Base-by-base conservation (phyloP, 2,888 invertebrate species). In the Tinea pellionella region DNA sequence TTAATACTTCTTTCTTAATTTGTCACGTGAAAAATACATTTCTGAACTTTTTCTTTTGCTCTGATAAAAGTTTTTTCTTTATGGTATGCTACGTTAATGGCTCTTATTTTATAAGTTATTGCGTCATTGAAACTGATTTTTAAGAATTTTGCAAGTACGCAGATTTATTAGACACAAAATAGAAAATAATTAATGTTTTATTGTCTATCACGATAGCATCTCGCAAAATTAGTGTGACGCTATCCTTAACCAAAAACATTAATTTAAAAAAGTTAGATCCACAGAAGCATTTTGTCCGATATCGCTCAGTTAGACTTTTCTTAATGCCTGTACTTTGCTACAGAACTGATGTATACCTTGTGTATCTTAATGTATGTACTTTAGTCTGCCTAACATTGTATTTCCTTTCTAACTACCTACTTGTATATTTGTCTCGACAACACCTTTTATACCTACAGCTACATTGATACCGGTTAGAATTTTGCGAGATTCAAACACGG, bases 1-100 rank as follows among this genome's bases (percentile, higher is more conserved):
- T 63, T 63, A 61, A 66, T 66, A 67, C 68, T 70, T 72, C 69
- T 69, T 71, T 73, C 75, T 75, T 76, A 80, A 80, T 80, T 80
- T 79, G 78, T 78, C 79, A 71, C 74, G 70, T 61, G 64, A 63
- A 63, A 63, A 63, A 63, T 61, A 59, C 63, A 63, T 63, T 61
- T 63, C 59, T 30, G 37, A 74, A 73, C 68, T 73, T 74, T 71
- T 24, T 68, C 63, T 64, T 67, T 64, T 65, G 64, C 57, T 57
- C 57, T 71, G 74, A 78, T 75, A 75, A 73, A 75, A 74, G 64
- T 75, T 75, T 57, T 24, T 19, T 57, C 32, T 19, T 57, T 57
- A 53, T 11, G 19, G 18, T 56, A 56, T 57, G 57, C 57, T 30
- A 57, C 57, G 57, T 57, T 57, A 57, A 57, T 57, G 57, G 57